Evolutionary conservation across 2,888 invertebrate species (phyloP).

Genomic region (Eupsilia transversa): DNA sequence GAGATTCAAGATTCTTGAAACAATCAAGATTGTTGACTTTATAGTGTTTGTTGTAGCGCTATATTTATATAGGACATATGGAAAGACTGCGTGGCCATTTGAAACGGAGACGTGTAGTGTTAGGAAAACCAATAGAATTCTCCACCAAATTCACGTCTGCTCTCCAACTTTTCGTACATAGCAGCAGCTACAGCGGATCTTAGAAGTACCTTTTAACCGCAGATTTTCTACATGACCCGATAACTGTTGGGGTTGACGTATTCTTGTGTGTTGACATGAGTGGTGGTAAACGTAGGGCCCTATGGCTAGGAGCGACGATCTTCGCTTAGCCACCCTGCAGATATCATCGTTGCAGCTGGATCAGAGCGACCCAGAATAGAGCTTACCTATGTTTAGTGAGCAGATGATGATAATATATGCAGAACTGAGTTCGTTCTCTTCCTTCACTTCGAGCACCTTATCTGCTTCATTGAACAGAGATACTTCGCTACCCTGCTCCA

Average conservation of each 20-base stretch:
- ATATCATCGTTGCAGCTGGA: background rate
- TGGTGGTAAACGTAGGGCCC: background rate
- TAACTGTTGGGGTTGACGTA: background rate
- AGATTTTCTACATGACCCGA: background rate
- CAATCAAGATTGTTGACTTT: conserved; percentile 36
- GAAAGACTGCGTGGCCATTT: background rate
- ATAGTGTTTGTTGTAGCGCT: conserved; percentile 14
- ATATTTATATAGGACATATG: conserved; percentile 16
- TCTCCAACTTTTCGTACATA: background rate
- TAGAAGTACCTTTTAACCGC: background rate
- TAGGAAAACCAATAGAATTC: background rate
- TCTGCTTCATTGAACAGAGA: background rate
- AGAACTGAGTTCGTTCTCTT: background rate
- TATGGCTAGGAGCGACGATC: background rate
- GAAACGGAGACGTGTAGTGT: too few species aligned
- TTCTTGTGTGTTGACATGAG: background rate
- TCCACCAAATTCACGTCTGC: background rate
- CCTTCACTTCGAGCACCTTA: background rate
- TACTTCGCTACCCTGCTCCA: background rate
- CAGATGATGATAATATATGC: background rate
- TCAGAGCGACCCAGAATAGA: background rate
- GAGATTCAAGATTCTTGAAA: conserved; percentile 37
- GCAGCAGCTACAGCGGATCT: background rate
- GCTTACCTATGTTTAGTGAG: background rate
- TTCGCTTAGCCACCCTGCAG: background rate